Evolutionary conservation across 2,888 invertebrate species (phyloP).

Genomic region (Tenthredo amoena): DNA sequence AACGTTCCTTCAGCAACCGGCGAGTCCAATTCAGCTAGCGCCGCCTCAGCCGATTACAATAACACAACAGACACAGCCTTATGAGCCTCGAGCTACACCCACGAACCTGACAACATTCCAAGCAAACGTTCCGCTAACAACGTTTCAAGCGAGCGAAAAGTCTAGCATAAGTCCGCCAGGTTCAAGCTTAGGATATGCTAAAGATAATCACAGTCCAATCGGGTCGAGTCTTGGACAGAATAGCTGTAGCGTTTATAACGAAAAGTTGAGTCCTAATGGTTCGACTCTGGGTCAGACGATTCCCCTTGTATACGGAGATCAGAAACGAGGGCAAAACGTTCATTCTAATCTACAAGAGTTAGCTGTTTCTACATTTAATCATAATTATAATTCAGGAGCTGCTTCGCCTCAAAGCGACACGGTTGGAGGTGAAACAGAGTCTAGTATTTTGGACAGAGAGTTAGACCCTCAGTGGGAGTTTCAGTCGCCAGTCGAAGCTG

Average conservation of each 20-base stretch:
- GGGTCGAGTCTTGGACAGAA: constrained; percentile 72
- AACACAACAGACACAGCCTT: constrained; percentile 63
- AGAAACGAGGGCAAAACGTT: constrained; percentile 62
- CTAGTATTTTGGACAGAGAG: constrained; percentile 68
- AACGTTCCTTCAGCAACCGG: constrained; percentile 86
- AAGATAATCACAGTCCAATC: constrained; percentile 69
- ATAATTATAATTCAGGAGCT: constrained; percentile 70
- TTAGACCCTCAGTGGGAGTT: constrained; percentile 81
- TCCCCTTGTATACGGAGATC: constrained; percentile 70
- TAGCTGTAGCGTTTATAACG: constrained; percentile 69
- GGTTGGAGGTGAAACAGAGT: constrained; percentile 61
- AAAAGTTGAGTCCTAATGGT: constrained; percentile 73
- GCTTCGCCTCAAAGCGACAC: constrained; percentile 58
- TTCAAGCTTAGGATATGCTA: constrained; percentile 73
- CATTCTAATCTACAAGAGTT: constrained; percentile 73
- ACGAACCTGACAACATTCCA: constrained; percentile 75
- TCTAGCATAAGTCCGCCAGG: constrained; percentile 74
- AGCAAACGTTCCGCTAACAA: constrained; percentile 72
- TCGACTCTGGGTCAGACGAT: constrained; percentile 73
- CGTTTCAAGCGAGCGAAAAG: constrained; percentile 73
- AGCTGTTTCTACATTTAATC: constrained; percentile 75
- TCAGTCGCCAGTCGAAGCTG: constrained; percentile 71
- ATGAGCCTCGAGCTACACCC: constrained; percentile 70
- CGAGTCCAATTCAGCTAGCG: constrained; percentile 76
- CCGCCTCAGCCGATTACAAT: constrained; percentile 76